These are phyloP conservation scores for Dascyllus trimaculatus DNA, from an alignment of 2,113 vertebrate genomes.

Conservation along the genomic window DNA sequence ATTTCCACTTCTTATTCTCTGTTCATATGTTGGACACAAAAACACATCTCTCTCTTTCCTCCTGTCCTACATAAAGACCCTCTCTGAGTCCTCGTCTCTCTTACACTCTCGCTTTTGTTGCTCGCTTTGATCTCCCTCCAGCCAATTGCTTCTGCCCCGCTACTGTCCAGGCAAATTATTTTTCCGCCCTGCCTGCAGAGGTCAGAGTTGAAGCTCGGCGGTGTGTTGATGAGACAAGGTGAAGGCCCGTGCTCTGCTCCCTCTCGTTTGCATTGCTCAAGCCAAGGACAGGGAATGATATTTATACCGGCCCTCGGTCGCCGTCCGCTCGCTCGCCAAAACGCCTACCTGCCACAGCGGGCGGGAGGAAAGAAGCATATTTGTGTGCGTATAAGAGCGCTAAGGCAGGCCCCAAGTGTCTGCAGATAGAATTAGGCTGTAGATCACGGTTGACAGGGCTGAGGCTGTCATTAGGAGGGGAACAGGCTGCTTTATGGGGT, in stretches of 20 bases:
- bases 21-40: conserved; percentile 40
- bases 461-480: conserved; percentile 37
- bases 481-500: conserved; percentile 69
- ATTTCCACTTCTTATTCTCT: conserved; percentile 13
- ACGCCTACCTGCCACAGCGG: conserved; percentile 35
- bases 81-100: conserved; percentile 49
- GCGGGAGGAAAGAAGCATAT: conserved; percentile 23
- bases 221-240: conserved; percentile 44
- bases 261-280: conserved; percentile 16
- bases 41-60: conserved; percentile 27
- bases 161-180: conserved; percentile 54
- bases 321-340: background rate
- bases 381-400: conserved; percentile 40
- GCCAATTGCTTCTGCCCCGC: conserved; percentile 14
- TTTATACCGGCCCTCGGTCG: conserved; percentile 27
- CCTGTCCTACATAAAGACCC: conserved; percentile 45
- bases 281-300: conserved; percentile 61
- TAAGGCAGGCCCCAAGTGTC: conserved; percentile 31
- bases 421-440: conserved; percentile 71
- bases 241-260: conserved; percentile 28
- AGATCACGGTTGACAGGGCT: conserved; percentile 69
- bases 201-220: conserved; percentile 60
- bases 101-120: conserved; percentile 28
- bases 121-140: conserved; percentile 27
- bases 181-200: conserved; percentile 19